phyloP scores from a whole-genome alignment of 2,113 vertebrate genomes.

The Macroglossus sobrinus region DNA sequence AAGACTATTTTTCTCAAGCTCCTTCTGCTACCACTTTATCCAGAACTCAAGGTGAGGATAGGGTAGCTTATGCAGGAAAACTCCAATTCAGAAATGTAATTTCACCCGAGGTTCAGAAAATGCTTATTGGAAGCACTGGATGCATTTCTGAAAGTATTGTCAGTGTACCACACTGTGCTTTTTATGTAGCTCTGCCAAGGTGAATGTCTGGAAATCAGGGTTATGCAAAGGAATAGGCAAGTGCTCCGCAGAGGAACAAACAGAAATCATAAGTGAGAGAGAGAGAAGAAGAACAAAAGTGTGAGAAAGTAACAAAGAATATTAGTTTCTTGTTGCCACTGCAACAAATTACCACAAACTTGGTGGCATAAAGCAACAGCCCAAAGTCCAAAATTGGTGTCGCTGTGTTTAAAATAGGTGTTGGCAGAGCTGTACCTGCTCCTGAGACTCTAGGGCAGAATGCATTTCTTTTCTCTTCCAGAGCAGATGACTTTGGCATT shows the following conservation, averaged over 20 bases:
- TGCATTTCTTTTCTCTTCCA: not conserved
- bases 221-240: not conserved
- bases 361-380: not conserved
- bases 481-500: not conserved
- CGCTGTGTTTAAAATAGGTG: not conserved
- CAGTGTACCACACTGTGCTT: rapidly evolving
- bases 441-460: not conserved
- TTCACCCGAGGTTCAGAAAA: not conserved
- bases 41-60: not conserved
- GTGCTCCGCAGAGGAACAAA: not conserved
- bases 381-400: not conserved
- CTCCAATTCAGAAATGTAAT: not conserved
- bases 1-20: not conserved
- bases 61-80: not conserved
- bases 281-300: not conserved
- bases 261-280: not conserved
- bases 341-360: not conserved
- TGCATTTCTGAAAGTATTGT: not conserved
- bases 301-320: not conserved
- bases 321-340: not conserved
- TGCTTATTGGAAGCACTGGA: not conserved
- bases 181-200: not conserved
- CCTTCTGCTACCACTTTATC: not conserved
- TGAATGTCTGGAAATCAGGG: not conserved
- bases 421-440: rapidly evolving